Conservation (phyloP, 35 echinoderm and acorn worm species). For the Strongylocentrotus purpuratus region DNA sequence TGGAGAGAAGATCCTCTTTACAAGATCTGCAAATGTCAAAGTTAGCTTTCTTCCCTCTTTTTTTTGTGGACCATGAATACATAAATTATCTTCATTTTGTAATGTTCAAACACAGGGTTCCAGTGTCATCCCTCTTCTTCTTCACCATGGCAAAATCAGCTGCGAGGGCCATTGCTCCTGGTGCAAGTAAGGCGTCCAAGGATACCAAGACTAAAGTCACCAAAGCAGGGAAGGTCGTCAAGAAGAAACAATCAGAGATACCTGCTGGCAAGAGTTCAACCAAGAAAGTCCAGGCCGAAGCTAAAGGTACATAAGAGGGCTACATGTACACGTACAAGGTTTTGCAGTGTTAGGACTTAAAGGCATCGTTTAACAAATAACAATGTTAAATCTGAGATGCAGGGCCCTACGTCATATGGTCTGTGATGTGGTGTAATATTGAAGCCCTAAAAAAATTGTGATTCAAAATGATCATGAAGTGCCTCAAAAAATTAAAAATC, state of each 20-base stretch:
- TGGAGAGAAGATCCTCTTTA: no score
- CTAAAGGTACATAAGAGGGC: no score
- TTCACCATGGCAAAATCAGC: neutral
- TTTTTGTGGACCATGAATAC: no score
- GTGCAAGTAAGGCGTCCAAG: neutral
- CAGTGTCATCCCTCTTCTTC: neutral
- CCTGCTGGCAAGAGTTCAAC: neutral
- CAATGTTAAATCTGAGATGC: no score
- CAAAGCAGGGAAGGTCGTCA: constrained; percentile 8
- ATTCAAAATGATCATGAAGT: no score
- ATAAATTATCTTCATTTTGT: neutral
- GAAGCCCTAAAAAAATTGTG: neutral
- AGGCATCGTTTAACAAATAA: neutral
- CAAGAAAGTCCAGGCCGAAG: neutral
- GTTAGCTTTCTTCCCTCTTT: no score
- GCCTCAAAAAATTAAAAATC: no score
- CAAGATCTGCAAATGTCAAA: no score
- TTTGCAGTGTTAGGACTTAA: neutral
- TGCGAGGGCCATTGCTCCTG: neutral
- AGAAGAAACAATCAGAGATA: neutral
- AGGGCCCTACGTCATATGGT: neutral
- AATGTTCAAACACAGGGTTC: neutral
- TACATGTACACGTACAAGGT: neutral
- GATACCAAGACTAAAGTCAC: neutral
- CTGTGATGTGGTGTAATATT: neutral